Evolutionary conservation across 2,888 invertebrate genomes (phyloP).

Genomic region (Spisula solida): DNA sequence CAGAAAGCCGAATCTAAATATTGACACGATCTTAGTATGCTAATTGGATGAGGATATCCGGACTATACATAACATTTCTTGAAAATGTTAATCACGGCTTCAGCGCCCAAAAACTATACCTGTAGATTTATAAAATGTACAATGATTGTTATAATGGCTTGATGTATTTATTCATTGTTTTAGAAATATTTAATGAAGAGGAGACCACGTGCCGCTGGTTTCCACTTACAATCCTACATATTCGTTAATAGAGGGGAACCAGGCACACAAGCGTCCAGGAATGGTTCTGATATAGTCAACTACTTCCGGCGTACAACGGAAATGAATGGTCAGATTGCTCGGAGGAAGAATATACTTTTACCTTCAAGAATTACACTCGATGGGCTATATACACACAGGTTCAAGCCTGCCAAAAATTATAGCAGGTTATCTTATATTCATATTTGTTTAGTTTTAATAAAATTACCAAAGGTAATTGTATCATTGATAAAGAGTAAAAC

Average conservation of each 20-base stretch:
- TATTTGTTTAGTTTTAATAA: too few relatives aligned
- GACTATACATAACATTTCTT: too few relatives aligned
- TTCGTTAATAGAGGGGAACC: background rate
- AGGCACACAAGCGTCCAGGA: background rate
- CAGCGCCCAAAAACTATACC: too few relatives aligned
- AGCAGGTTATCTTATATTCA: background rate
- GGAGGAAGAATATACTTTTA: slow-evolving; percentile 21
- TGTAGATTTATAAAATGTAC: too few relatives aligned
- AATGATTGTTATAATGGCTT: too few relatives aligned
- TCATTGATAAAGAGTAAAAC: too few relatives aligned
- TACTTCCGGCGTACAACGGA: background rate
- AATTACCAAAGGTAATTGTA: too few relatives aligned
- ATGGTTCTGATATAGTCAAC: background rate
- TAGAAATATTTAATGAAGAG: slow-evolving; percentile 1
- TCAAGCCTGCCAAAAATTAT: background rate
- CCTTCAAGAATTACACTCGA: background rate
- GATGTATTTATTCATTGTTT: background rate
- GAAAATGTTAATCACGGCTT: too few relatives aligned
- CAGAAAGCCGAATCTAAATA: too few relatives aligned
- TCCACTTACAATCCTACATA: slow-evolving; percentile 1
- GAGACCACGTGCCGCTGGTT: slow-evolving; percentile 18
- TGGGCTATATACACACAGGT: background rate
- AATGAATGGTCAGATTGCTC: background rate
- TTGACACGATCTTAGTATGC: too few relatives aligned
- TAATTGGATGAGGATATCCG: too few relatives aligned